A percentile compares a stretch with the other conserved stretches of the same genome.
phyloP scores from a whole-genome alignment of 2,888 invertebrate genomes.

The Agelastica alni region DNA sequence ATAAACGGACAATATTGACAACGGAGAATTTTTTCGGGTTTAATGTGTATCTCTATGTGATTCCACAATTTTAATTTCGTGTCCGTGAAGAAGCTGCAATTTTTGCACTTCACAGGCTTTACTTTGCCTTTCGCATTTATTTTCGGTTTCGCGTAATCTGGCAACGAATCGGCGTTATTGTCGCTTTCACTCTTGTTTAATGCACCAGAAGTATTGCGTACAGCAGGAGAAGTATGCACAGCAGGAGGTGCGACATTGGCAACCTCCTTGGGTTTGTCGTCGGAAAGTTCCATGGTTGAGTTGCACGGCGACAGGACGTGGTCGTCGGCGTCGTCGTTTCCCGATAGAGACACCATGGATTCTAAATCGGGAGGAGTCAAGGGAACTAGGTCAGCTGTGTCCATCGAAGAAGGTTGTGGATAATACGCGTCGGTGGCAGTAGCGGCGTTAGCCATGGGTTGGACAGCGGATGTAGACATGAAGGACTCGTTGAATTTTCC shows the following conservation, averaged over 20 bases:
- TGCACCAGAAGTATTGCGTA: slow-evolving; percentile 45
- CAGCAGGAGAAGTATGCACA: slow-evolving; percentile 10
- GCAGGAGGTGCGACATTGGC: no score
- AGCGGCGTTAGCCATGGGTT: no score
- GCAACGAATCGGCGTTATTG: slow-evolving; percentile 59
- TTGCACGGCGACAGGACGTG: slow-evolving; percentile 55
- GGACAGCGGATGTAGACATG: not conserved
- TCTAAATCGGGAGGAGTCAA: slow-evolving; percentile 67
- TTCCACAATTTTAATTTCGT: slow-evolving; percentile 94
- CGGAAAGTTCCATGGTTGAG: no score
- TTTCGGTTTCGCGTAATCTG: slow-evolving; percentile 54
- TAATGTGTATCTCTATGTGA: slow-evolving; percentile 89
- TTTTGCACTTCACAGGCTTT: slow-evolving; percentile 91
- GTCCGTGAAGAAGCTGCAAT: slow-evolving; percentile 81
- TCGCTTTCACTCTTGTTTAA: slow-evolving; percentile 48
- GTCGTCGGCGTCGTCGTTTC: slow-evolving; percentile 2
- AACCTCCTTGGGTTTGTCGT: no score
- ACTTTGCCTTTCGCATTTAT: slow-evolving; percentile 80
- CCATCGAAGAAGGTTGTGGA: no score
- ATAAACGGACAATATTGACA: slow-evolving; percentile 96
- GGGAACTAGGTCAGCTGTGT: slow-evolving; percentile 44
- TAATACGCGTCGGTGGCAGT: no score
- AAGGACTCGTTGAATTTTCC: slow-evolving; percentile 31
- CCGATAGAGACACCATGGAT: slow-evolving; percentile 42
- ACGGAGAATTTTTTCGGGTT: slow-evolving; percentile 85